A percentile compares a stretch with the other conserved stretches of the same genome.
Evolutionary conservation across 1,140 invertebrate species (phyloP).

Genomic region (Heliothis subflexa): DNA sequence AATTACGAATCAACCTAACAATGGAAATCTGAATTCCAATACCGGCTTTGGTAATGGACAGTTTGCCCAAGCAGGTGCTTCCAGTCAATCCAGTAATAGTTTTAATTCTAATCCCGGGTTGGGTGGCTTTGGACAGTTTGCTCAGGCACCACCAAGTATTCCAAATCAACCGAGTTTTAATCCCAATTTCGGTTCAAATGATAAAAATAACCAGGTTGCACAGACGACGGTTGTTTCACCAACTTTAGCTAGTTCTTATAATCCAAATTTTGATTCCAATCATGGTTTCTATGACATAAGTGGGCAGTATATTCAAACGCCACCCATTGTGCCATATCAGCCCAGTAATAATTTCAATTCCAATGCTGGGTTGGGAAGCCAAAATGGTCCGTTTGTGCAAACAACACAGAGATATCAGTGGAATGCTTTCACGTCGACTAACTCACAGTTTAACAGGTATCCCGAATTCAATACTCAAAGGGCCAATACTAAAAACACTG

Average conservation of each 20-base stretch:
- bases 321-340: background rate
- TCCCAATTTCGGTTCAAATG: too few species aligned
- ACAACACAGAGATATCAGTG: constrained; percentile 3
- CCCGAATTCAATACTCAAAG: background rate
- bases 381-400: background rate
- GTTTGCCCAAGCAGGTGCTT: background rate
- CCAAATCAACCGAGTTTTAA: too few species aligned
- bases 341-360: background rate
- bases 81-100: background rate
- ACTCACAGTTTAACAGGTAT: background rate
- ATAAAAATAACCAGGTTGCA: too few species aligned
- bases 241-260: background rate
- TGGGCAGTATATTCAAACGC: background rate
- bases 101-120: background rate
- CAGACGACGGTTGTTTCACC: too few species aligned
- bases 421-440: background rate
- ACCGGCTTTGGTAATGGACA: background rate
- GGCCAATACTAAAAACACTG: background rate
- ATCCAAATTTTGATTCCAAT: background rate
- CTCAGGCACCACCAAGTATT: too few species aligned
- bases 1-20: background rate
- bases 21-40: background rate
- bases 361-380: background rate
- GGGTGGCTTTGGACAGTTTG: too few species aligned
- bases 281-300: background rate